These are phyloP conservation scores for Notospermus geniculatus DNA, from an alignment of 1,140 invertebrate species.

Conservation along the genomic window DNA sequence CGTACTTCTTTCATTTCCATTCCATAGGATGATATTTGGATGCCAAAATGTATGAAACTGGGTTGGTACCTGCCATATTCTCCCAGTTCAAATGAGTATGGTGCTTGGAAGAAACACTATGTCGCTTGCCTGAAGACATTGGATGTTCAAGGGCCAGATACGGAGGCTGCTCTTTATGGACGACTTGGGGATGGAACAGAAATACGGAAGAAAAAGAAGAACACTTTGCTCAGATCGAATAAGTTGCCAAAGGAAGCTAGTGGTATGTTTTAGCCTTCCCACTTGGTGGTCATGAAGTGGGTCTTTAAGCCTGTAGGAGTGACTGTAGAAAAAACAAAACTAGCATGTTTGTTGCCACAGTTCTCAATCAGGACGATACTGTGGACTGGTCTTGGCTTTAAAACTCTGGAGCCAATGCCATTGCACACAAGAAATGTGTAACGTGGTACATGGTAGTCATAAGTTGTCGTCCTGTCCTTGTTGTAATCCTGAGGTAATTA, in stretches of 20 bases:
- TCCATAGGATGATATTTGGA: conserved; percentile 30
- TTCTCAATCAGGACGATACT: too few species aligned
- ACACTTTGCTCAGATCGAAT: neutral
- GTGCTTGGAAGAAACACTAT: conserved; percentile 35
- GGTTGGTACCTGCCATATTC: conserved; percentile 37
- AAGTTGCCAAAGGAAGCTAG: neutral
- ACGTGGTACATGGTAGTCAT: too few species aligned
- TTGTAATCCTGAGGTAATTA: too few species aligned
- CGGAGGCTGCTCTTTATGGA: neutral
- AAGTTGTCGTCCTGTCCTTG: too few species aligned
- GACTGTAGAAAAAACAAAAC: too few species aligned
- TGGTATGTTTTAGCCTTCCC: too few species aligned
- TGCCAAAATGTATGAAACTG: conserved; percentile 27
- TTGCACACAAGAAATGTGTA: too few species aligned
- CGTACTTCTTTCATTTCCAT: neutral
- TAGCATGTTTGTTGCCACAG: too few species aligned
- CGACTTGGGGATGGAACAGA: neutral
- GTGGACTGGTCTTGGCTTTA: too few species aligned
- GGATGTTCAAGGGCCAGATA: conserved; percentile 16
- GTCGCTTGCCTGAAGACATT: conserved; percentile 25
- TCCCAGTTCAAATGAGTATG: conserved; percentile 24
- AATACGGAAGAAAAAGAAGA: neutral
- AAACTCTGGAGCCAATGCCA: too few species aligned
- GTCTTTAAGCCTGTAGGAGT: too few species aligned
- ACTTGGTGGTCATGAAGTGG: too few species aligned